phyloP scores from a whole-genome alignment of 1,140 invertebrate genomes.

The Saccostrea echinata region DNA sequence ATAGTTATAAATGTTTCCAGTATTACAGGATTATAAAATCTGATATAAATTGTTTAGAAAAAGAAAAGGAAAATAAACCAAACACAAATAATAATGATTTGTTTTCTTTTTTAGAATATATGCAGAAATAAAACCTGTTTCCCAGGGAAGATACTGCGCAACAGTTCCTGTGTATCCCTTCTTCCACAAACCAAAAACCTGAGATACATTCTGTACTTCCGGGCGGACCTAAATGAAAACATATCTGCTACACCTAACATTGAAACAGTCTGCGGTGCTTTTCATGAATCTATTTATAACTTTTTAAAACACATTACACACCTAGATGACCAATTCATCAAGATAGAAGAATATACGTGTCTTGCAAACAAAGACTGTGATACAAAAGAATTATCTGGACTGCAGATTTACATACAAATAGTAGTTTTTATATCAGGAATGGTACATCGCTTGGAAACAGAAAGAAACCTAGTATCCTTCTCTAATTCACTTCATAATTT shows the following conservation, averaged over 20 bases:
- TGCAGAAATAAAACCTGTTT: constrained; percentile 28
- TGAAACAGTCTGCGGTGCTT: not conserved
- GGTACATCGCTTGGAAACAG: not conserved
- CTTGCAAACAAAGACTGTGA: not conserved
- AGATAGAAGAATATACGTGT: not conserved
- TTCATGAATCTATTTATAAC: not conserved
- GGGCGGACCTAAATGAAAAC: not conserved
- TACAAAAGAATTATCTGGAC: not conserved
- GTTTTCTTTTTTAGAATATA: constrained; percentile 39
- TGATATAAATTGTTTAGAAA: no score
- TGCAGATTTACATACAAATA: not conserved
- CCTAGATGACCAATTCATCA: not conserved
- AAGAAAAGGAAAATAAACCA: no score
- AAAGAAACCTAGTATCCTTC: not conserved
- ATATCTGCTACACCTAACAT: not conserved
- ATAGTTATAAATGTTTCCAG: no score
- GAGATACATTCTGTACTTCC: constrained; percentile 32
- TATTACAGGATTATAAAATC: no score
- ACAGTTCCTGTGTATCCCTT: constrained; percentile 12
- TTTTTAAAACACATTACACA: not conserved
- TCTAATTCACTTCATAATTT: not conserved
- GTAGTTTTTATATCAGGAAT: not conserved
- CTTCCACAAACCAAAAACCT: constrained; percentile 30
- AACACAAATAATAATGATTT: not conserved
- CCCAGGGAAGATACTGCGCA: constrained; percentile 32